Base-by-base conservation (phyloP, 2,113 vertebrate species). In the Platysternon megacephalum region DNA sequence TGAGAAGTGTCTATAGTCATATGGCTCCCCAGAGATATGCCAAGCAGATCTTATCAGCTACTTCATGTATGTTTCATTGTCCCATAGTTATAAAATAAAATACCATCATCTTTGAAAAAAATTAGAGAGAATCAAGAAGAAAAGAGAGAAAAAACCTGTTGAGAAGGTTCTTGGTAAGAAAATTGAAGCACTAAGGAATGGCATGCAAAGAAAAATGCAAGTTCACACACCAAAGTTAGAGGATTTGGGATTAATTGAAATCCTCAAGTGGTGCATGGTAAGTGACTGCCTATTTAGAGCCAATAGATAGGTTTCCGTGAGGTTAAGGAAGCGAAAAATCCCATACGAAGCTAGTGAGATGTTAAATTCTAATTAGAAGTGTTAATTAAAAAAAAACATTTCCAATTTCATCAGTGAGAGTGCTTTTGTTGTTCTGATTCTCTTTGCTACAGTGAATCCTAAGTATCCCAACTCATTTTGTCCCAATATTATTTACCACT, bases 341-440 rank as follows among this genome's bases (percentile, higher is more conserved):
- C 98, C 98, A 98, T 98, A 98, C 97, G 97, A 98, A 98, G 98
- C 98, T 98, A 98, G 98, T 98, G 98, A 98, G 98, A 98, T 98
- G 98, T 98, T 98, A 98, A 98, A 98, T 98, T 98, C 98, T 98
- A 98, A 98, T 98, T 98, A 98, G 98, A 98, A 98, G 98, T 98
- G 98, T 98, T 98, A 98, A 98, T 98, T 98, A 98, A 98, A 98
- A 98, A 98, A 98, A 98, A 98, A 97, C 97, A 97, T 98, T 98
- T 98, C 98, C 98, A 98, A 98, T 98, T 98, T 98, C 98, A 98
- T 98, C 98, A 98, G 97, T 94, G 97, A 98, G 98, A 98, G 98
- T 98, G 97, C 98, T 98, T 98, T 98, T 98, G 98, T 98, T 98
- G 98, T 98, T 98, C 97, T 55, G 97, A 98, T 97, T 98, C 98